Evolutionary conservation across 2,797 vertebrate genomes (phyloP).

Genomic region (Rhodeus uyekii): DNA sequence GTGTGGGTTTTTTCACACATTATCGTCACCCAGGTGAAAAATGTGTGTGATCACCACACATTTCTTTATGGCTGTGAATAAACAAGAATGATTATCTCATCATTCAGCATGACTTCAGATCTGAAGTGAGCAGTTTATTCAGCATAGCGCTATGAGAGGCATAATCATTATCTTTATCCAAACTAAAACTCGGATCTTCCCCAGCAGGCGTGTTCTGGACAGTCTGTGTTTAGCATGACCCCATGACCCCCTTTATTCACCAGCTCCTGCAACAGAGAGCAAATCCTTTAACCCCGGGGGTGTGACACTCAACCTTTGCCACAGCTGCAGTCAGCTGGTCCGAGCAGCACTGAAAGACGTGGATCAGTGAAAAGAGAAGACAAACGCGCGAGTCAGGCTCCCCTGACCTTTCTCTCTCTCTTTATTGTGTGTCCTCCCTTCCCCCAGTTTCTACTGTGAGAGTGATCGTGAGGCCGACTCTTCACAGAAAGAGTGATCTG

Average conservation of each 20-base stretch:
- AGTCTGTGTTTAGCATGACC: conserved; percentile 70
- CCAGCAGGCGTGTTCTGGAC: conserved; percentile 65
- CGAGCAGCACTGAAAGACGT: conserved; percentile 43
- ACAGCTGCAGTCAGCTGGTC: conserved; percentile 74
- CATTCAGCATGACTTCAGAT: background rate
- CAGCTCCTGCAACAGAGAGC: conserved; percentile 71
- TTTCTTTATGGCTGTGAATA: background rate
- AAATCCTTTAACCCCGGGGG: conserved; percentile 76
- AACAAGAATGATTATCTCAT: background rate
- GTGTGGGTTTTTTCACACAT: background rate
- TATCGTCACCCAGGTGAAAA: background rate
- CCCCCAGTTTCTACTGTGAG: conserved; percentile 44
- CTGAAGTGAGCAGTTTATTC: conserved; percentile 18
- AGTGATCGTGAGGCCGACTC: conserved; percentile 29
- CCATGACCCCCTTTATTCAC: conserved; percentile 75
- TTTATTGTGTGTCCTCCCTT: conserved; percentile 44
- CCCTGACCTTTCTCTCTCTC: conserved; percentile 54
- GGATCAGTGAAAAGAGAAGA: conserved; percentile 58
- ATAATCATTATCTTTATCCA: conserved; percentile 40
- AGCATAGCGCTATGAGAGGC: conserved; percentile 16
- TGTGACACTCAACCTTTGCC: conserved; percentile 83
- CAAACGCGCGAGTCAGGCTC: conserved; percentile 58
- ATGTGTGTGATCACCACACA: background rate
- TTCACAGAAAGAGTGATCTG: conserved; percentile 37
- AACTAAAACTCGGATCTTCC: conserved; percentile 47